Percentiles rank a stretch among this genome's conserved stretches.
Conservation (phyloP, 2,113 vertebrate species). For the Tapirus terrestris region DNA sequence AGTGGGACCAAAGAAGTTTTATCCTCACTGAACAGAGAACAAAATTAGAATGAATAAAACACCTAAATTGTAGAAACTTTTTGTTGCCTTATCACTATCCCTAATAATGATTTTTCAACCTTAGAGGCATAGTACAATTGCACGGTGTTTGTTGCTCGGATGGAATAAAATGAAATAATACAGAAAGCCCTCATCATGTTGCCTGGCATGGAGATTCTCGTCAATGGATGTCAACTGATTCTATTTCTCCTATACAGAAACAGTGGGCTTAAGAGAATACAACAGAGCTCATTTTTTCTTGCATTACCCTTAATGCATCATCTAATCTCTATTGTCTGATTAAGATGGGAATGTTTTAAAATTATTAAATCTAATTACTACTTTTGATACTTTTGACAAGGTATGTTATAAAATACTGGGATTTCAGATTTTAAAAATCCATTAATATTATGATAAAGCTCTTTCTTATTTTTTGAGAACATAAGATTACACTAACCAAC, state of each 20-base stretch:
- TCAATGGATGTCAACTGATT: neutral
- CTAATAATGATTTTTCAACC: neutral
- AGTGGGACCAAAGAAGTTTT: neutral
- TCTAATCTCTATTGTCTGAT: neutral
- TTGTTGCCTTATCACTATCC: neutral
- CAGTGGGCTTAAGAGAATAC: neutral
- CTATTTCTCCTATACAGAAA: neutral
- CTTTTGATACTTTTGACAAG: neutral
- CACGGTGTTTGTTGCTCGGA: neutral
- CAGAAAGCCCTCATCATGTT: neutral
- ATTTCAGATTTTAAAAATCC: neutral
- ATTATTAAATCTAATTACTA: neutral
- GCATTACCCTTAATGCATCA: neutral
- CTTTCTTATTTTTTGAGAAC: neutral
- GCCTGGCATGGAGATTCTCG: neutral
- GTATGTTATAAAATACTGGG: neutral
- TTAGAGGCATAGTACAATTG: neutral
- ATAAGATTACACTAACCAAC: neutral
- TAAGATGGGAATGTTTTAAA: neutral
- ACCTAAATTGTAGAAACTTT: neutral
- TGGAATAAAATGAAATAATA: neutral
- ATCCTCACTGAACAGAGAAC: neutral
- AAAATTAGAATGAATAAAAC: constrained; percentile 13
- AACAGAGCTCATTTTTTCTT: neutral
- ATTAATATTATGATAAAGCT: neutral